Evolutionary conservation across 2,113 vertebrate species (phyloP).

Genomic region (Marmota flaviventris): DNA sequence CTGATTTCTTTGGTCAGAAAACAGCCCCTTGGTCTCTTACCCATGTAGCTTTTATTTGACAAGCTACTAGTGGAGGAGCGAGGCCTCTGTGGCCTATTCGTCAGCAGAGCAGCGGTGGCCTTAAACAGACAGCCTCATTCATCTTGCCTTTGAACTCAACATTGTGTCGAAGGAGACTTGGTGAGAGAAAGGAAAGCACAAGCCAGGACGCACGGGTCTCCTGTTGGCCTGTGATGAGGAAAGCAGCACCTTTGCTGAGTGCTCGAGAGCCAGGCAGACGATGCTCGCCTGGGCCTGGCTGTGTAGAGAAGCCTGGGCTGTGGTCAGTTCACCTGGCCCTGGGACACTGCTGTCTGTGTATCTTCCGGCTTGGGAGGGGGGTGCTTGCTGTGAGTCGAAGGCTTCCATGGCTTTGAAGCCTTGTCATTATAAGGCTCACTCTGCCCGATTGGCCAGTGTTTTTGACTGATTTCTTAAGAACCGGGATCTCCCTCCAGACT

Average conservation of each 20-base stretch:
- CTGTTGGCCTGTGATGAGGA: neutral
- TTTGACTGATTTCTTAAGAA: neutral
- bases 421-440: no score
- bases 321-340: neutral
- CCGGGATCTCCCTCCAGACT: neutral
- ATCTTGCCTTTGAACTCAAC: accelerated
- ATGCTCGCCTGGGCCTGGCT: neutral
- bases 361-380: no score
- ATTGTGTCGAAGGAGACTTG: no score
- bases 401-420: no score
- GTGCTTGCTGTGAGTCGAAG: neutral
- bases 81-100: neutral
- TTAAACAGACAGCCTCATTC: neutral
- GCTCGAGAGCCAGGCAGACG: neutral
- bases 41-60: neutral
- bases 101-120: neutral
- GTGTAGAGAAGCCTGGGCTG: neutral
- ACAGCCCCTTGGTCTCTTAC: neutral
- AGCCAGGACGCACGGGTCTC: neutral
- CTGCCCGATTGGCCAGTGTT: neutral
- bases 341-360: neutral
- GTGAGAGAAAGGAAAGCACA: neutral
- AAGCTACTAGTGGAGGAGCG: neutral
- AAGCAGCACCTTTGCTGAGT: neutral
- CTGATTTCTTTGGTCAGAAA: neutral